Evolutionary conservation across 2,888 invertebrate genomes (phyloP).

Genomic region (Torymus auratus): DNA sequence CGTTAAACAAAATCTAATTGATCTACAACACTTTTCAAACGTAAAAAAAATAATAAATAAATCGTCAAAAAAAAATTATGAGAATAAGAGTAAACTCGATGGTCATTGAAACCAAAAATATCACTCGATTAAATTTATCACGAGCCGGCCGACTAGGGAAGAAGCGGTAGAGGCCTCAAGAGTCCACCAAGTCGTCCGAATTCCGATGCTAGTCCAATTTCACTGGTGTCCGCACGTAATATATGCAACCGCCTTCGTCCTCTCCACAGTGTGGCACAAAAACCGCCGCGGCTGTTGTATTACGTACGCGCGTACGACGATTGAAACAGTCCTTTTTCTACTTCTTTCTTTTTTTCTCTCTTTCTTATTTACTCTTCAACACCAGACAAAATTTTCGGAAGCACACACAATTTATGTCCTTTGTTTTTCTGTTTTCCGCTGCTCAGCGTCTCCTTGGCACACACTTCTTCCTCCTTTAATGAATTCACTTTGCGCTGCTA

Average conservation of each 20-base stretch:
- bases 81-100: background rate
- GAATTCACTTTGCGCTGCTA: slow-evolving; percentile 28
- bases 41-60: slow-evolving; percentile 30
- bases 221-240: slow-evolving; percentile 36
- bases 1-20: too few species aligned
- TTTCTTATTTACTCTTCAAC: too few species aligned
- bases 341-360: slow-evolving; percentile 10
- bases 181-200: slow-evolving; percentile 46
- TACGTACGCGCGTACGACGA: background rate
- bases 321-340: slow-evolving; percentile 41
- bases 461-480: slow-evolving; percentile 37
- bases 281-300: background rate
- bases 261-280: slow-evolving; percentile 39
- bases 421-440: slow-evolving; percentile 14
- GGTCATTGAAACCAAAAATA: slow-evolving; percentile 38
- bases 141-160: slow-evolving; percentile 1
- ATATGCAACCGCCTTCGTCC: background rate
- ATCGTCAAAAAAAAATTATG: slow-evolving; percentile 3
- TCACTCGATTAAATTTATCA: slow-evolving; percentile 35
- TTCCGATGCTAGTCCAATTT: slow-evolving; percentile 29
- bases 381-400: slow-evolving; percentile 25
- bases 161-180: slow-evolving; percentile 10
- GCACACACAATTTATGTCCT: slow-evolving; percentile 52
- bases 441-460: slow-evolving; percentile 11
- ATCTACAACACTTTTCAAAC: slow-evolving; percentile 31